These are phyloP conservation scores for Diabrotica balteata DNA, from an alignment of 2,888 invertebrate genomes.

Conservation along the genomic window DNA sequence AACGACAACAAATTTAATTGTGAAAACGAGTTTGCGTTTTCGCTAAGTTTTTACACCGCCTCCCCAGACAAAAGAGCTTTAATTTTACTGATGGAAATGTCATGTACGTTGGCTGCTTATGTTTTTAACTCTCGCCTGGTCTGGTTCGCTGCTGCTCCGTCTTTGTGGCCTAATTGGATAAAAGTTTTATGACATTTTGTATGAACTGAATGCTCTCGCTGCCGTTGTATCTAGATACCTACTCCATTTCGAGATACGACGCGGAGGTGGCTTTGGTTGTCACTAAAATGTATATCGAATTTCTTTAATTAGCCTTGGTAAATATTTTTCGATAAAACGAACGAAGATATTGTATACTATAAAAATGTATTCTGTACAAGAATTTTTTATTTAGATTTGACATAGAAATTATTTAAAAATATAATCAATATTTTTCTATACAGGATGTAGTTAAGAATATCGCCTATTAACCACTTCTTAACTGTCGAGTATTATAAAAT, in stretches of 20 bases:
- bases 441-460: no score
- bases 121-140: conserved; percentile 36
- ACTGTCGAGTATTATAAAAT: no score
- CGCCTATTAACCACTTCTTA: no score
- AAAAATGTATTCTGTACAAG: no score
- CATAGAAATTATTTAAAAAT: no score
- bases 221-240: conserved; percentile 3
- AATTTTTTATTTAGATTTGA: no score
- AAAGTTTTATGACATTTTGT: conserved; percentile 35
- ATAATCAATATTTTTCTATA: no score
- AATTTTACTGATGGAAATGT: conserved; percentile 42
- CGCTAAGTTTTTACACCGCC: conserved; percentile 38
- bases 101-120: conserved; percentile 38
- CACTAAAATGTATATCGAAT: neutral
- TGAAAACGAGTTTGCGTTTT: conserved; percentile 41
- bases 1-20: conserved; percentile 42
- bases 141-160: conserved; percentile 25
- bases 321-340: no score
- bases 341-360: no score
- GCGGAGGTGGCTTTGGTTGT: neutral
- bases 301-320: neutral
- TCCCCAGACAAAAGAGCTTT: conserved; percentile 38
- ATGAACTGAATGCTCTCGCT: conserved; percentile 16
- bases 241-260: conserved; percentile 2
- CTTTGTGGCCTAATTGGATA: conserved; percentile 35